These are phyloP conservation scores for Threskiornis aethiopicus DNA, from an alignment of 2,797 vertebrate genomes.

Conservation along the genomic window DNA sequence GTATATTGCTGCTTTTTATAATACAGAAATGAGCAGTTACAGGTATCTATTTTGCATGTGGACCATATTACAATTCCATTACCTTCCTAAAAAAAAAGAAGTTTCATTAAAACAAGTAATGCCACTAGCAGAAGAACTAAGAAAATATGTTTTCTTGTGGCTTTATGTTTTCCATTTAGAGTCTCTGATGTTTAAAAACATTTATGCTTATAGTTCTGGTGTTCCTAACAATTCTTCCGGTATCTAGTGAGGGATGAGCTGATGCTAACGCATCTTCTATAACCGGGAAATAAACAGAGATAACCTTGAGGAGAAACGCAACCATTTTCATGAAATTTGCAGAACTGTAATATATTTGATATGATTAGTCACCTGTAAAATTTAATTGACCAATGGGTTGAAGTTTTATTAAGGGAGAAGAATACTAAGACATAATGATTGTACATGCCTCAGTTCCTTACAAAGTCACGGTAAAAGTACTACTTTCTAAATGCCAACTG, in stretches of 20 bases:
- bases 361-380: not conserved
- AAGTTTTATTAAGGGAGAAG: not conserved
- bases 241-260: not conserved
- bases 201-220: not conserved
- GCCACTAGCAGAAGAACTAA: not conserved
- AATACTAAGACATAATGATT: not conserved
- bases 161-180: not conserved
- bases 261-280: not conserved
- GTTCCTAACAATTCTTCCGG: not conserved
- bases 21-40: not conserved
- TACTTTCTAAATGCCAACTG: not conserved
- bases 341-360: not conserved
- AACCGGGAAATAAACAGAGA: not conserved
- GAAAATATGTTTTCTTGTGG: not conserved
- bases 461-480: not conserved
- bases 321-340: not conserved
- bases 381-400: not conserved
- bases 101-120: not conserved
- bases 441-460: not conserved
- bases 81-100: not conserved
- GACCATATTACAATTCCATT: not conserved
- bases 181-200: not conserved
- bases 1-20: not conserved
- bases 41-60: not conserved
- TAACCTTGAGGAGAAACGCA: not conserved